phyloP scores from a whole-genome alignment of 2,113 vertebrate genomes.

The Fregata magnificens region DNA sequence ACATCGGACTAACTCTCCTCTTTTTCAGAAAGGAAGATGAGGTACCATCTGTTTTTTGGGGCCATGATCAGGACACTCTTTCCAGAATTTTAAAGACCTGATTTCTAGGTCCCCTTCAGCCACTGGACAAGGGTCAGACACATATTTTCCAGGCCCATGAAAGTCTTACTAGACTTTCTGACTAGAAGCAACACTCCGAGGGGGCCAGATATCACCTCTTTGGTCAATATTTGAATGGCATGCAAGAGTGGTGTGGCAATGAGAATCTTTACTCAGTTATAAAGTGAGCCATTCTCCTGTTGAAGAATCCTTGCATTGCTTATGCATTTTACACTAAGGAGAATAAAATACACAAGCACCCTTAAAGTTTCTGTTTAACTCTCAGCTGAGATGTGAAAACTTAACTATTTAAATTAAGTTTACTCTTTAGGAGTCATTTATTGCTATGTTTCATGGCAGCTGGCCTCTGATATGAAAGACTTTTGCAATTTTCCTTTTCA shows the following conservation, averaged over 20 bases:
- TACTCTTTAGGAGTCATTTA: neutral
- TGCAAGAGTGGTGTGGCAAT: neutral
- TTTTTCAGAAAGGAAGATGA: neutral
- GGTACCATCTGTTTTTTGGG: neutral
- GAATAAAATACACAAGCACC: neutral
- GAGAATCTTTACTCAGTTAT: neutral
- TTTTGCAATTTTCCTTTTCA: conserved; percentile 4
- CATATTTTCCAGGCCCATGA: neutral
- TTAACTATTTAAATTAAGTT: neutral
- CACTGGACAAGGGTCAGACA: neutral
- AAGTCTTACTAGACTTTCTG: neutral
- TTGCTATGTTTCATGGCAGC: neutral
- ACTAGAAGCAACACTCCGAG: neutral
- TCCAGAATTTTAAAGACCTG: neutral
- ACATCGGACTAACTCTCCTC: neutral
- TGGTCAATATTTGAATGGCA: neutral
- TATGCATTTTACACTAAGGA: neutral
- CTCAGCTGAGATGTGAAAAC: neutral
- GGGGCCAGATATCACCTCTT: neutral
- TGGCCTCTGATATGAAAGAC: neutral
- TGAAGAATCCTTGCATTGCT: neutral
- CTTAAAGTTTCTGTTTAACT: neutral
- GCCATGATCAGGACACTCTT: no score
- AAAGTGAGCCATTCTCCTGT: neutral
- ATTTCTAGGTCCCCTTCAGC: neutral